These are phyloP conservation scores for Andricus quercusramuli DNA, from an alignment of 2,888 invertebrate genomes.

Conservation along the genomic window DNA sequence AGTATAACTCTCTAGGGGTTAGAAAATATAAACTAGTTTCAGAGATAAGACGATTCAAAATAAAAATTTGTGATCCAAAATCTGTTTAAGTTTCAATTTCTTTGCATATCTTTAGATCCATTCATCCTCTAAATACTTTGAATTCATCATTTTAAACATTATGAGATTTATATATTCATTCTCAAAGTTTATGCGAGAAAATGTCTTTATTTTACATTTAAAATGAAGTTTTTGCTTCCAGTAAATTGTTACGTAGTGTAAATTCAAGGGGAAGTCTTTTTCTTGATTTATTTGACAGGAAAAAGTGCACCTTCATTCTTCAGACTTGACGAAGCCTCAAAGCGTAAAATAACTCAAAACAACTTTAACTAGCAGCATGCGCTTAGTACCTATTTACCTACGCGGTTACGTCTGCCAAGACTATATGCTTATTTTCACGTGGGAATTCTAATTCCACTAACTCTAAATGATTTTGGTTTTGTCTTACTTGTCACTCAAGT, in stretches of 20 bases:
- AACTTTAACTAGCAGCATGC: slow-evolving; percentile 20
- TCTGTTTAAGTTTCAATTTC: background rate
- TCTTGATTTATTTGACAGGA: slow-evolving; percentile 3
- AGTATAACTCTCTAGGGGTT: background rate
- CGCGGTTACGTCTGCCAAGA: slow-evolving; percentile 14
- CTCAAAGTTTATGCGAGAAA: background rate
- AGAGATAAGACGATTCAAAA: background rate
- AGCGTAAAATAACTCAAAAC: slow-evolving; percentile 17
- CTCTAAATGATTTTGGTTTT: background rate
- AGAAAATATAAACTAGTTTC: background rate
- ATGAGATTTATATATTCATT: background rate
- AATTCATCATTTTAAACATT: too few species aligned
- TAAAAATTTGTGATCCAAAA: background rate
- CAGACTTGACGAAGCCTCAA: slow-evolving; percentile 16
- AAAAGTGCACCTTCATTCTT: background rate
- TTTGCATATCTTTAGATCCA: background rate
- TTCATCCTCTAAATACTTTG: too few species aligned
- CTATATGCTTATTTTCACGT: slow-evolving; percentile 14
- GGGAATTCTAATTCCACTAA: background rate
- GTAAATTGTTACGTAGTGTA: background rate
- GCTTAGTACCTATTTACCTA: slow-evolving; percentile 31
- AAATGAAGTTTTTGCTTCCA: background rate
- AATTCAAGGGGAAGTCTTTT: slow-evolving; percentile 4
- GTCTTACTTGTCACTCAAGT: background rate
- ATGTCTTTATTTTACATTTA: background rate